Base-by-base conservation (phyloP, 2,797 vertebrate species). In the Lithobates sylvaticus region DNA sequence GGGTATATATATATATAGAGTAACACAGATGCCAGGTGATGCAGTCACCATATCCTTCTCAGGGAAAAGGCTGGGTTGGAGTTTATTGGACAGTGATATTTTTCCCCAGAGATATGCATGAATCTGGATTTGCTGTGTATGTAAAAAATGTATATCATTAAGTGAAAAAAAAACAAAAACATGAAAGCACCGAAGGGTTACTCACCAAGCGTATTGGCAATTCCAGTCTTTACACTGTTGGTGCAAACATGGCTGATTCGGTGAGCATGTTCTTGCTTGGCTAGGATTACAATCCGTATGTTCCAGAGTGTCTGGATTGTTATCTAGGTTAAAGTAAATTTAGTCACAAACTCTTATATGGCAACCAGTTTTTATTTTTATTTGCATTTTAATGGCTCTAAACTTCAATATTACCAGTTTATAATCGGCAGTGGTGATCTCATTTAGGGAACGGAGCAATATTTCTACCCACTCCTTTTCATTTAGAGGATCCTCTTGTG, bases 261-360 rank as follows among this genome's bases (percentile, higher is more conserved):
- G 91, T 99, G 98, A 90, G 98, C 98, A 0, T 99, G 98, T 88
- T 99, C 98, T 0, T 97, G 97, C 88, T 98, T 99, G 89, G 95
- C 97, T 74, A 99, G 91, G 29, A 99, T 95, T 61, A 99, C 90
- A 0, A 99, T 98, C 64, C 98, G 95, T 89, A 99, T 99, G 91
- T 96, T 99, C 98, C 98, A 99, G 88, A 99, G 96, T 0, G 97
- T 99, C 82, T 99, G 97, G 91, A 96, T 95, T 15, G 97, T 97
- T 32, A 99, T 94, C 98, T 99, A 92, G 74, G 7, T 36, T 32
- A 78, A 47, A 34, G 86, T 0, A 67, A 88, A 26, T 67, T 4
- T 83, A 86, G 65, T 74, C 7, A 76, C 27, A 73, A 78, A 32
- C 26, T 71, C 21, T 54, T 75, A n/a, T 32, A 29, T 68, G 7